A percentile compares a stretch with the other conserved stretches of the same genome.
Conservation (phyloP, 2,888 invertebrate genomes). For the Trissoscelio sp. region DNA sequence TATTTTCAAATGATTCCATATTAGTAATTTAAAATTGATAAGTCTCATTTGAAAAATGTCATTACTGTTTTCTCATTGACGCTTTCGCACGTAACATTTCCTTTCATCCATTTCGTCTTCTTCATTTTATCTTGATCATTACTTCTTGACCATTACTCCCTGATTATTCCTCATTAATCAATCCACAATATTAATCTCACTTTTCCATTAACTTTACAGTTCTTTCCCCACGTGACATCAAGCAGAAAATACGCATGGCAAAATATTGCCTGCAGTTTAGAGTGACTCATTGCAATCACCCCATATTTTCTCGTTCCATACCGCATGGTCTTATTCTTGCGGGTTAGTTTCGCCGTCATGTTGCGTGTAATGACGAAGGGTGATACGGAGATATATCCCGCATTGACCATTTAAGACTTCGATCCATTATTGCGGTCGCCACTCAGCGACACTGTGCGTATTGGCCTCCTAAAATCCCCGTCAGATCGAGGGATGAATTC, state of each 20-base stretch:
- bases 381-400: constrained; percentile 70
- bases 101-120: no score
- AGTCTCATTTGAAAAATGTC: no score
- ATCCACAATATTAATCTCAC: not conserved
- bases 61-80: no score
- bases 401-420: constrained; percentile 74
- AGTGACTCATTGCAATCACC: constrained; percentile 69
- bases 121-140: no score
- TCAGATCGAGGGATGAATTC: constrained; percentile 71
- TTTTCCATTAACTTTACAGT: constrained; percentile 1
- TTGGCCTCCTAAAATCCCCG: constrained; percentile 70
- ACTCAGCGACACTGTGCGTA: constrained; percentile 71
- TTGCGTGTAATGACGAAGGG: constrained; percentile 71
- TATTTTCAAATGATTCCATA: no score
- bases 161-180: no score
- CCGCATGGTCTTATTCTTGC: constrained; percentile 74
- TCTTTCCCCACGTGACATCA: constrained; percentile 24
- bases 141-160: no score
- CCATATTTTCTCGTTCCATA: constrained; percentile 39
- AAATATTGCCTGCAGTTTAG: constrained; percentile 62
- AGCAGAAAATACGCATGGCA: constrained; percentile 49
- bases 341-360: constrained; percentile 71
- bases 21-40: no score
- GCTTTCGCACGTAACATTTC: no score
- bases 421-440: constrained; percentile 75